Evolutionary conservation across 2,888 invertebrate genomes (phyloP), one percentile per base, ranked within the genome.

Genomic region (Scrobipalpa atriplicella): DNA sequence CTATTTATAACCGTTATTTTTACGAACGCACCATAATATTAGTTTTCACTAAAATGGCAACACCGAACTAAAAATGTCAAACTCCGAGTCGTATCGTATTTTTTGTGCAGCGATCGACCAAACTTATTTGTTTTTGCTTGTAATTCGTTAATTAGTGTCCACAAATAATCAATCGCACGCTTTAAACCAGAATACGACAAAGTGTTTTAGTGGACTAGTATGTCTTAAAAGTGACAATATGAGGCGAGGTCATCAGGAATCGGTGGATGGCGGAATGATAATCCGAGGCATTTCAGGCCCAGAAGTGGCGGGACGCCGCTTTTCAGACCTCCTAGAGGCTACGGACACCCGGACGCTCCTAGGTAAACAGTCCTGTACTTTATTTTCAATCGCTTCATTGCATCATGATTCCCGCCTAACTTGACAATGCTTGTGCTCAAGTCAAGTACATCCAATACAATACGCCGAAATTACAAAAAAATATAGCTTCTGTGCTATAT

Each of bases 221-320:
- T 89, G 89, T 75, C 78, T 69, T 84, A 82, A 81, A 73, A 71
- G 72, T 80, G 71, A 70, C 79, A 88, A 76, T 75, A 92, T 92
- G 92, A 85, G 92, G 75, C 90, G 92, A 89, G 91, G 92, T 90
- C 92, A 90, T 78, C 84, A 73, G 83, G 85, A 74, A 80, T 82
- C 73, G 85, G 89, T 72, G 87, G 88, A 78, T 92, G 92, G 92
- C 84, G 90, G 78, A 85, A 77, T 79, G 92, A 91, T 75, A 86
- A 86, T 81, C 84, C 81, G 43, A 85, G 90, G 75, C 83, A 86
- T 81, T 92, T 85, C 71, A 86, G 89, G 73, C 85, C 90, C 67
- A 84, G 90, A 79, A 79, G 78, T 71, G 82, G 83, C 67, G 86
- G 83, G 41, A 75, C 81, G 66, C 82, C 82, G 10, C 84, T 83